Conservation (phyloP, 2,797 vertebrate species). For the Cynodonichthys magdalenae region DNA sequence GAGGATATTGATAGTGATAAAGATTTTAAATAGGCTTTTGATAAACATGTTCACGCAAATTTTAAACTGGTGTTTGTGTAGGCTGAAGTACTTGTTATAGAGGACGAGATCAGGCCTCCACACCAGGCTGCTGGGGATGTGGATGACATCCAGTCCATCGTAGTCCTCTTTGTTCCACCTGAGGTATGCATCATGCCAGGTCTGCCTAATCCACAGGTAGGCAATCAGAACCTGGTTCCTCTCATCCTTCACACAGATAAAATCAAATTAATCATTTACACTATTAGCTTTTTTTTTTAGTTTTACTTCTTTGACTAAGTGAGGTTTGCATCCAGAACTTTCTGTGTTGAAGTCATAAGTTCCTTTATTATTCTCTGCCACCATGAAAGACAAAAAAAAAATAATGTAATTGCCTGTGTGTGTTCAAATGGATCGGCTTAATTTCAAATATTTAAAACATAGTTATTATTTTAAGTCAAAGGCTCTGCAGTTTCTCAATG, state of each 20-base stretch:
- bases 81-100: constrained; percentile 91
- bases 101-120: constrained; percentile 97
- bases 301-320: too few species aligned
- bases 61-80: constrained; percentile 11
- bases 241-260: constrained; percentile 83
- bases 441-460: not conserved
- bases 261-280: not conserved
- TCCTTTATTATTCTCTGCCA: too few species aligned
- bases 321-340: too few species aligned
- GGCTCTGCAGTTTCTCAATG: not conserved
- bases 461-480: not conserved
- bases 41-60: too few species aligned
- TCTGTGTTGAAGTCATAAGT: too few species aligned
- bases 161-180: constrained; percentile 95
- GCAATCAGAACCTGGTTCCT: constrained; percentile 95
- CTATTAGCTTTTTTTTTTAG: too few species aligned
- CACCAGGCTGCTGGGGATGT: constrained; percentile 94
- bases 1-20: too few species aligned
- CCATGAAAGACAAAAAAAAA: not conserved
- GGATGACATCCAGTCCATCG: constrained; percentile 93
- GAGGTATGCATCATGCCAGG: constrained; percentile 93
- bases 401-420: not conserved
- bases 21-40: too few species aligned
- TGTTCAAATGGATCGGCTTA: not conserved
- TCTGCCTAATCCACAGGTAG: constrained; percentile 96